Base-by-base conservation (phyloP, 2,888 invertebrate genomes). In the Liopterus haemorrhoidalis region DNA sequence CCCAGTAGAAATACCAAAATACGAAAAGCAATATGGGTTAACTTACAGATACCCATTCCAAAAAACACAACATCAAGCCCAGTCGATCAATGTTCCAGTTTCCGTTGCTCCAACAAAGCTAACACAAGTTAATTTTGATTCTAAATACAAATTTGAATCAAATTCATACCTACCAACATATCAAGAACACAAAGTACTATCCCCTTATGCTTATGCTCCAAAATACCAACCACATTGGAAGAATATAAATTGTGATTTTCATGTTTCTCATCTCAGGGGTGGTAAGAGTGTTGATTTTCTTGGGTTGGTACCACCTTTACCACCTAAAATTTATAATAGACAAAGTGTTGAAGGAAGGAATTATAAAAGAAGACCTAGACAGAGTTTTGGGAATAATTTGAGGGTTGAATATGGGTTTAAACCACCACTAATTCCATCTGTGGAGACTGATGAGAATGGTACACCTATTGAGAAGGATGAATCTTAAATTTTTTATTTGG, bases 361-460 rank as follows among this genome's bases (percentile, higher is more conserved):
- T 30, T 36, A 30, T 39, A 57, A 58, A 25, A 48, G 65, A 37
- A 57, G 52, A 18, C 63, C 65, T 2, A 60, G 67, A n/a, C 71
- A 72, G 15, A 73, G 69, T 42, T 70, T 78, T 15, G 81, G 80
- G 12, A 72, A 79, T 44, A 78, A 77, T 50, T 69, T 87, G 1
- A 78, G 82, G 56, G 75, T 89, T 58, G 89, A 89, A 53, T 89
- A 89, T 55, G 81, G 87, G 0, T 89, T 89, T 54, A 85, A 82
- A 57, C 88, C 89, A 0, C 89, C 88, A 0, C 63, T 89, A 55
- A 75, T 85, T 49, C 89, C 89, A 0, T 89, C 89, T 0, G 72
- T 83, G 3, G 85, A 87, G 62, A 81, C 88, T 6, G 85, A 86
- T 58, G 79, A 85, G 50, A 76, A 83, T 50, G 83, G 83, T 1